These are phyloP conservation scores for Pelobates fuscus DNA, from an alignment of 2,113 vertebrate genomes.

Conservation along the genomic window DNA sequence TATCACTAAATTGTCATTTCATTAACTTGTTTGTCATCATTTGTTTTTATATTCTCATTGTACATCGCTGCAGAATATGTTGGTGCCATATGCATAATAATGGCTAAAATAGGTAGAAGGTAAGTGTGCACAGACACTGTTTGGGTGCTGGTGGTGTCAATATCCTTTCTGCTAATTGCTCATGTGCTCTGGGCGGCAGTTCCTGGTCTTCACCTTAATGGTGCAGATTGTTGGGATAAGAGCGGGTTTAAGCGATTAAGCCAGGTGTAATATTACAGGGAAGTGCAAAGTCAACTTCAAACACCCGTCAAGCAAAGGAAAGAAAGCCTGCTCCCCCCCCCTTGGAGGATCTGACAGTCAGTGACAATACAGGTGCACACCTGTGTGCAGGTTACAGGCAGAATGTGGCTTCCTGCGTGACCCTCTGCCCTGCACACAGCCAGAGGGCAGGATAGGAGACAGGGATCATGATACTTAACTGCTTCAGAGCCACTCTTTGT, in stretches of 20 bases:
- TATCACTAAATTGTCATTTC: too few relatives aligned
- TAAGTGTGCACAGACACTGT: too few relatives aligned
- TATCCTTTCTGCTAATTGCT: conserved; percentile 42
- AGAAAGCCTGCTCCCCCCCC: not conserved
- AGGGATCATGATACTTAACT: conserved; percentile 17
- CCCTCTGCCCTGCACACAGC: conserved; percentile 41
- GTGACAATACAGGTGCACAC: conserved; percentile 46
- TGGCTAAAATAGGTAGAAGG: too few relatives aligned
- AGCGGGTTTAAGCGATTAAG: conserved; percentile 48
- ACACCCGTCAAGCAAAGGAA: conserved; percentile 38
- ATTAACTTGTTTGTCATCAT: too few relatives aligned
- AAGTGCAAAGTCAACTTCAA: conserved; percentile 50
- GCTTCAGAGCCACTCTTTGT: not conserved
- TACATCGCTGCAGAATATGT: too few relatives aligned
- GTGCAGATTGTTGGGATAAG: conserved; percentile 50
- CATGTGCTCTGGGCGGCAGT: conserved; percentile 39
- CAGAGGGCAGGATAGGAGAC: conserved; percentile 33
- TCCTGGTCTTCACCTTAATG: conserved; percentile 40
- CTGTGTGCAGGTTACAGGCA: conserved; percentile 46
- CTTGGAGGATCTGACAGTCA: conserved; percentile 23
- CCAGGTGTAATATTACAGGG: conserved; percentile 49
- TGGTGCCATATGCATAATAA: too few relatives aligned
- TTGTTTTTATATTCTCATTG: too few relatives aligned
- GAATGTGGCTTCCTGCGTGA: conserved; percentile 31
- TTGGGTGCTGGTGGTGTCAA: not conserved